Percentiles rank a stretch among this genome's conserved stretches.
Conservation (phyloP, 2,113 vertebrate genomes). For the Neoarius graeffei region DNA sequence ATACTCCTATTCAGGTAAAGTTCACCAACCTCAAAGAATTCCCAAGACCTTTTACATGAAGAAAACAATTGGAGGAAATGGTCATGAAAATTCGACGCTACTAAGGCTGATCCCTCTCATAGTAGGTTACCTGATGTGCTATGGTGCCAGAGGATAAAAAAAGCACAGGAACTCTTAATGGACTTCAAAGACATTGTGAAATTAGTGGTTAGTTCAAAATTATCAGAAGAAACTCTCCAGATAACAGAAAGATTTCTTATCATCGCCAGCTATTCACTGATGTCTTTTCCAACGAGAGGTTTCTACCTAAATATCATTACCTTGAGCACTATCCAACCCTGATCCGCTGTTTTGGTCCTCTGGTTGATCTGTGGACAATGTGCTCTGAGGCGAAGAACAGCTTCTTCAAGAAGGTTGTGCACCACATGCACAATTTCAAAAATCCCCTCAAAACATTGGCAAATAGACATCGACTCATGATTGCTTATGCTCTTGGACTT, state of each 20-base stretch:
- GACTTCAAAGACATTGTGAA: constrained; percentile 42
- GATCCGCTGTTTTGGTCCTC: constrained; percentile 33
- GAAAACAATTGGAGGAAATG: constrained; percentile 31
- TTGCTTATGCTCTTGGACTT: constrained; percentile 34
- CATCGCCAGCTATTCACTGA: constrained; percentile 31
- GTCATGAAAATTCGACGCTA: constrained; percentile 27
- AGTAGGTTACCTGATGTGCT: background rate
- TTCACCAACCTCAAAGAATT: constrained; percentile 25
- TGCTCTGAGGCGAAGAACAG: constrained; percentile 21
- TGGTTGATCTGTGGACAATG: constrained; percentile 31
- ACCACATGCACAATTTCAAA: constrained; percentile 31
- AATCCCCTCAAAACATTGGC: constrained; percentile 24
- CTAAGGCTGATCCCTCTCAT: constrained; percentile 34
- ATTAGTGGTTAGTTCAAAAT: constrained; percentile 7
- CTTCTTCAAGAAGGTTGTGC: constrained; percentile 40
- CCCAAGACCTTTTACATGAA: constrained; percentile 9
- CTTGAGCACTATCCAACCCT: constrained; percentile 32
- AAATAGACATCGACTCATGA: constrained; percentile 24
- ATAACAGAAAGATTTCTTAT: constrained; percentile 29
- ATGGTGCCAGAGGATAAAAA: constrained; percentile 35
- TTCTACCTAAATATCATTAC: constrained; percentile 36
- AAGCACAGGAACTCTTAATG: constrained; percentile 40
- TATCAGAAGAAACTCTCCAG: constrained; percentile 29
- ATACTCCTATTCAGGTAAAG: constrained; percentile 11
- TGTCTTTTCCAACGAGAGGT: constrained; percentile 29